phyloP scores from a whole-genome alignment of 2,888 invertebrate genomes.

The Latrodectus elegans region DNA sequence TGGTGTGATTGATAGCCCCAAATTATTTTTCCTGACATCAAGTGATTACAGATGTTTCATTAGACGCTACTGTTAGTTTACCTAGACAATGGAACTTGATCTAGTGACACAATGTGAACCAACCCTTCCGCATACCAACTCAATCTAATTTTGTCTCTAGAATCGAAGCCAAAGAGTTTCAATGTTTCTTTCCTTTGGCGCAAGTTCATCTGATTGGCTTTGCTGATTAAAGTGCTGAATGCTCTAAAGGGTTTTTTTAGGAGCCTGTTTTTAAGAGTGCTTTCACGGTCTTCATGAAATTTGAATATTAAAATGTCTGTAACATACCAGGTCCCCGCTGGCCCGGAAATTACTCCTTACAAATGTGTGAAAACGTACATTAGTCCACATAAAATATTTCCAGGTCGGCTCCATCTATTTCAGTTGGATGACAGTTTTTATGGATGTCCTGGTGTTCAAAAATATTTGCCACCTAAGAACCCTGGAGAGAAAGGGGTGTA shows the following conservation, averaged over 20 bases:
- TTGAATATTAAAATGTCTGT: neutral
- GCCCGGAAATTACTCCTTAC: constrained; percentile 52
- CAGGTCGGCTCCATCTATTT: constrained; percentile 50
- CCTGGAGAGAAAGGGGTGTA: constrained; percentile 39
- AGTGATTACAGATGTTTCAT: too few relatives aligned
- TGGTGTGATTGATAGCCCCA: too few relatives aligned
- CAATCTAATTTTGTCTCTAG: constrained; percentile 34
- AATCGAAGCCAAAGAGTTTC: constrained; percentile 23
- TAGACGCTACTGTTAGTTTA: too few relatives aligned
- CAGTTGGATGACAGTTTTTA: constrained; percentile 49
- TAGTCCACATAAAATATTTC: constrained; percentile 53
- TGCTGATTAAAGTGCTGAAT: too few relatives aligned
- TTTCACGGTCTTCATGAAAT: neutral
- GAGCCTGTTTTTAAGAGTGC: too few relatives aligned
- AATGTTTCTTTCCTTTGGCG: constrained; percentile 29
- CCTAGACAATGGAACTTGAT: neutral
- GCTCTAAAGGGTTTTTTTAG: too few relatives aligned
- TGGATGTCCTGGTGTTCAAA: constrained; percentile 25
- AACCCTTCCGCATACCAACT: neutral
- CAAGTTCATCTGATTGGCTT: neutral
- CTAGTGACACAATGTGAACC: constrained; percentile 36
- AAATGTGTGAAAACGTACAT: constrained; percentile 54
- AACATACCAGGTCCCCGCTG: constrained; percentile 6
- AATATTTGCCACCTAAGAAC: neutral
- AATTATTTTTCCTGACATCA: too few relatives aligned